These are phyloP conservation scores for Phragmatobia fuliginosa DNA, from an alignment of 2,888 invertebrate genomes.

Conservation along the genomic window DNA sequence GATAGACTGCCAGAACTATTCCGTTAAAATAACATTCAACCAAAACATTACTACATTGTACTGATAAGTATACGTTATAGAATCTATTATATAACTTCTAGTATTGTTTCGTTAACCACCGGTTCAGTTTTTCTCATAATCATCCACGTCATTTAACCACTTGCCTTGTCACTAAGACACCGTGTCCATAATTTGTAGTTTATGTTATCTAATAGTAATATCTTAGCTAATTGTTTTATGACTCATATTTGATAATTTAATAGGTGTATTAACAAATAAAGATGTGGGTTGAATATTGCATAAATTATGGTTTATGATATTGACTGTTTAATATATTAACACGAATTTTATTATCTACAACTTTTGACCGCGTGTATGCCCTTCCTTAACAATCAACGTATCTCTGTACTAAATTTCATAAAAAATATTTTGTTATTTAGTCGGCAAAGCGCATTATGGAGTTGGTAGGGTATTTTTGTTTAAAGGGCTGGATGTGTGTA, in stretches of 20 bases:
- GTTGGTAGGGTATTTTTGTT: too few species aligned
- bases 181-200: not conserved
- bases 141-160: not conserved
- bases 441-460: too few species aligned
- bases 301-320: not conserved
- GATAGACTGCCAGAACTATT: too few species aligned
- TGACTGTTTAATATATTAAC: not conserved
- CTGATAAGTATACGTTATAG: too few species aligned
- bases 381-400: too few species aligned
- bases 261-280: not conserved
- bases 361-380: too few species aligned
- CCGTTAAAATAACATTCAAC: too few species aligned
- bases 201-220: not conserved
- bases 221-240: not conserved
- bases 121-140: not conserved
- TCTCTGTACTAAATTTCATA: too few species aligned
- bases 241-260: not conserved
- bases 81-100: not conserved
- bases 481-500: too few species aligned
- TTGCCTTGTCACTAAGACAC: not conserved
- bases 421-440: too few species aligned
- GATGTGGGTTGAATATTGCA: not conserved
- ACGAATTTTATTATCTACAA: too few species aligned
- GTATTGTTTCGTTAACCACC: not conserved
- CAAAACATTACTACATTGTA: too few species aligned